A percentile compares a stretch with the other conserved stretches of the same genome.
phyloP scores from a whole-genome alignment of 2,888 invertebrate genomes.

The Sesia apiformis region DNA sequence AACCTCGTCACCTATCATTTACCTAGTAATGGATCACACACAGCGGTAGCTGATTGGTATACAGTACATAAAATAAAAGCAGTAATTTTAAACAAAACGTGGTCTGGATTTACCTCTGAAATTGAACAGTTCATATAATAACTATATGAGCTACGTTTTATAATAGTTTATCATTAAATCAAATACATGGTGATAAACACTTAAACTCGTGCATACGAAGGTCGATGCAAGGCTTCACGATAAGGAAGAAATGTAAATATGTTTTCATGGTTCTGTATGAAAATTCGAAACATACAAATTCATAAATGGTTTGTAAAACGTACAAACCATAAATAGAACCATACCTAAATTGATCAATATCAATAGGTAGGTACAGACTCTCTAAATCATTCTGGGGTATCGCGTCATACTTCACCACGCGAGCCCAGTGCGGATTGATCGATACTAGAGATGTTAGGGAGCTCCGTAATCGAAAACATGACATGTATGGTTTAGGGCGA shows the following conservation, averaged over 20 bases:
- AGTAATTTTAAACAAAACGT: background rate
- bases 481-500: too few relatives aligned
- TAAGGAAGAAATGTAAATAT: conserved; percentile 5
- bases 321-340: too few relatives aligned
- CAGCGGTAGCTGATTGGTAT: background rate
- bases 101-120: background rate
- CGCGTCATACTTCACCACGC: too few relatives aligned
- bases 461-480: too few relatives aligned
- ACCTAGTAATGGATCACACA: background rate
- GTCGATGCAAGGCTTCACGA: conserved; percentile 8
- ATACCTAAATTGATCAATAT: too few relatives aligned
- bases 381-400: too few relatives aligned
- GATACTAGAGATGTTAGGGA: too few relatives aligned
- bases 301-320: too few relatives aligned
- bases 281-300: too few relatives aligned
- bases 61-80: background rate
- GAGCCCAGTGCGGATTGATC: too few relatives aligned
- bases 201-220: conserved; percentile 24
- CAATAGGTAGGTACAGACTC: too few relatives aligned
- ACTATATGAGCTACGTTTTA: conserved; percentile 6
- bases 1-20: too few relatives aligned
- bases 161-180: conserved; percentile 31
- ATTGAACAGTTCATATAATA: background rate
- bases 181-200: conserved; percentile 31
- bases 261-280: background rate